Evolutionary conservation across 2,888 invertebrate genomes (phyloP), one percentile per base, ranked within the genome.

Genomic region (Heliothis peltigera): DNA sequence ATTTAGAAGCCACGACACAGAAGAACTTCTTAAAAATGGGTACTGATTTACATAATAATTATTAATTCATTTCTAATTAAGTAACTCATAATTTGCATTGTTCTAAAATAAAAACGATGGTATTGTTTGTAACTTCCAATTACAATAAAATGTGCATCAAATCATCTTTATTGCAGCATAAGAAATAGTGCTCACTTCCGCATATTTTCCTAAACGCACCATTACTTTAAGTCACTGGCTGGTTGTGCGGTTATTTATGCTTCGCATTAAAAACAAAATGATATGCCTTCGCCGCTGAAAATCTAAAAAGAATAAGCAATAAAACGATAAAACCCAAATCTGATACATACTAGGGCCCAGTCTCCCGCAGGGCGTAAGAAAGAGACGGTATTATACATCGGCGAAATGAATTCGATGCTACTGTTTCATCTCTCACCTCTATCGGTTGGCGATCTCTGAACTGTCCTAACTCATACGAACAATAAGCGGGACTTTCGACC

Each of bases 271-370:
- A 95, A 94, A 92, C 92, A 92, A 93, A 95, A 94, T 94, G 94
- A 94, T 95, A 94, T 93, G 94, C 94, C 92, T 93, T 90, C 92
- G 91, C 92, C 90, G 92, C 92, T 94, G 94, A 94, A 95, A 95
- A 95, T 95, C 94, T 94, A 95, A 95, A 94, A 95, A 95, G 94
- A 95, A 95, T 95, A 95, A 93, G 95, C 95, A 94, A 94, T 95
- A 95, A 95, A 95, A 95, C 94, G 94, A 94, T 95, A 95, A 95
- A 95, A 92, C 93, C 93, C 94, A 94, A 95, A 94, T 95, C 95
- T 94, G 95, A 95, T 95, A 95, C 95, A 94, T 93, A 91, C 93
- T 93, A 93, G 92, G 91, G 91, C 89, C 90, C 90, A 91, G 91
- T 88, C 89, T 91, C 93, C 92, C 91, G 90, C 92, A 86, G 91